Evolutionary conservation across 2,797 vertebrate species (phyloP).

Genomic region (Gobio occitaniae): DNA sequence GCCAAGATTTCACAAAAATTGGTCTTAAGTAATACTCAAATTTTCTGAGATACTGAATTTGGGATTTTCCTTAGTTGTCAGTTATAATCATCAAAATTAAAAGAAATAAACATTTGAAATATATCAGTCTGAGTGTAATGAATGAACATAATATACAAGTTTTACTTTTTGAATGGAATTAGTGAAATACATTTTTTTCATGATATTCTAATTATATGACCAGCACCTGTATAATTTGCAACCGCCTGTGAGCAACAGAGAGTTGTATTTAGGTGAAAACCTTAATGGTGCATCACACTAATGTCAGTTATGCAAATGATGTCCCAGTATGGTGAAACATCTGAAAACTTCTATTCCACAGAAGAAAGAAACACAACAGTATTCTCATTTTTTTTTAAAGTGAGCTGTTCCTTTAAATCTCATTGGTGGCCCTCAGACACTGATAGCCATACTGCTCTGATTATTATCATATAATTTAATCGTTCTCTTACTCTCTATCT

Average conservation of each 20-base stretch:
- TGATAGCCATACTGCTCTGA: background rate
- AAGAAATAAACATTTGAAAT: too few relatives aligned
- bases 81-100: too few relatives aligned
- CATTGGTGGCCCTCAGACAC: slow-evolving; percentile 14
- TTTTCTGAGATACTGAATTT: too few relatives aligned
- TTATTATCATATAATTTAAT: slow-evolving; percentile 7
- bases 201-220: too few relatives aligned
- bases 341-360: background rate
- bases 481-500: slow-evolving; percentile 5
- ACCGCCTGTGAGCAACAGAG: background rate
- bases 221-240: background rate
- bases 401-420: slow-evolving; percentile 11
- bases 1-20: too few relatives aligned
- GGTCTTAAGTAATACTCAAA: too few relatives aligned
- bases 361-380: background rate
- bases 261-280: background rate
- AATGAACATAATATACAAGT: too few relatives aligned
- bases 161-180: too few relatives aligned
- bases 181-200: too few relatives aligned
- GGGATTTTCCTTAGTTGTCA: too few relatives aligned
- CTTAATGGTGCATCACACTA: background rate
- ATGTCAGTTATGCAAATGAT: background rate
- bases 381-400: background rate
- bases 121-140: too few relatives aligned
- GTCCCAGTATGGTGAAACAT: background rate